A percentile compares a stretch with the other conserved stretches of the same genome.
phyloP scores from a whole-genome alignment of 1,140 invertebrate genomes.

The Temnothorax longispinosus region DNA sequence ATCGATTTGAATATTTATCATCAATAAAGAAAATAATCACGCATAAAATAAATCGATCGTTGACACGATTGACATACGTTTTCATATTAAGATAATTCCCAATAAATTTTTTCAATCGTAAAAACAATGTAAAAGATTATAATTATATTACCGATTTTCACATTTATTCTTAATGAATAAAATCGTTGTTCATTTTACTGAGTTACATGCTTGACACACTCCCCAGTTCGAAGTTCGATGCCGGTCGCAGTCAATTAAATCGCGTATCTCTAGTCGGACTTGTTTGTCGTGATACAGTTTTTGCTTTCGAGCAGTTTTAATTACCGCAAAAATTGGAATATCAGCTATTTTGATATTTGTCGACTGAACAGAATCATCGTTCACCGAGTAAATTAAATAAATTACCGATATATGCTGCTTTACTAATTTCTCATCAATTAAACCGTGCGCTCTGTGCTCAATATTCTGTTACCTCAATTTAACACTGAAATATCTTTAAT shows the following conservation, averaged over 20 bases:
- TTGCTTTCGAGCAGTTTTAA: background rate
- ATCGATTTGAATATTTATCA: background rate
- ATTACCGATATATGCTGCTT: background rate
- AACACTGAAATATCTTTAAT: background rate
- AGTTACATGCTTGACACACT: background rate
- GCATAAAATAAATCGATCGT: conserved; percentile 6
- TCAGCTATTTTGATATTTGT: background rate
- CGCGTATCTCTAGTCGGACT: background rate
- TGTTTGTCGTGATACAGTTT: background rate
- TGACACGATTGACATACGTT: background rate
- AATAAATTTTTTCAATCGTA: background rate
- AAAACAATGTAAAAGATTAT: background rate
- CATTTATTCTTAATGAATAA: background rate
- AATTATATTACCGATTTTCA: background rate
- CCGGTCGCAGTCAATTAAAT: conserved; percentile 2
- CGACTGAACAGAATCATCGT: background rate
- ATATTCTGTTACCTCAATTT: background rate
- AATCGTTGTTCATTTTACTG: background rate
- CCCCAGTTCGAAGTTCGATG: background rate
- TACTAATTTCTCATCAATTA: background rate
- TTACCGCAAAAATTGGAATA: conserved; percentile 10
- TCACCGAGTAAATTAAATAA: conserved; percentile 4
- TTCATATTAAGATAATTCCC: background rate
- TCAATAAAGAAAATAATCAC: background rate
- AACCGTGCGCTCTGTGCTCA: background rate